Evolutionary conservation across 2,113 vertebrate genomes (phyloP).

Genomic region (Crotophaga sulcirostris): DNA sequence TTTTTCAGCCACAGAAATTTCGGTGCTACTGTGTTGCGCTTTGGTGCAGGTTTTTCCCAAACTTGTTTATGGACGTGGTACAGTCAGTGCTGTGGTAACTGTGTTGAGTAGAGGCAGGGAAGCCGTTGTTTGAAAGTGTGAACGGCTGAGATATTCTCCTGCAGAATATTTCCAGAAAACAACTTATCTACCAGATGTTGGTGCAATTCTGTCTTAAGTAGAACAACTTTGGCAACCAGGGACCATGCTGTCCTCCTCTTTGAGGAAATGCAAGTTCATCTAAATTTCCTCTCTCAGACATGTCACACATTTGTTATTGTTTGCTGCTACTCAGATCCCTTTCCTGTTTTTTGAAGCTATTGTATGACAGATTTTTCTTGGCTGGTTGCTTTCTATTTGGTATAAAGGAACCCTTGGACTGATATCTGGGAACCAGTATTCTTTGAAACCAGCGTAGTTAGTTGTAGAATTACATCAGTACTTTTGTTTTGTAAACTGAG

Average conservation of each 20-base stretch:
- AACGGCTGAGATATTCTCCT: neutral
- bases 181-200: neutral
- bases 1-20: neutral
- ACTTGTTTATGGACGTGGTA: neutral
- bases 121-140: neutral
- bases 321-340: slow-evolving; percentile 54
- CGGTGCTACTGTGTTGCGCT: neutral
- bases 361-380: slow-evolving; percentile 67
- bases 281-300: slow-evolving; percentile 65
- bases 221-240: neutral
- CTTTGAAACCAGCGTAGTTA: neutral
- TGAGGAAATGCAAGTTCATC: slow-evolving; percentile 67
- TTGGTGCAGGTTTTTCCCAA: neutral
- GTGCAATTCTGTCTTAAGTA: slow-evolving; percentile 22
- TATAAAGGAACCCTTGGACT: neutral
- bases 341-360: slow-evolving; percentile 71
- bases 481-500: neutral
- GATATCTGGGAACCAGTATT: neutral
- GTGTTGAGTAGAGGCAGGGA: neutral
- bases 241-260: slow-evolving; percentile 26
- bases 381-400: slow-evolving; percentile 53
- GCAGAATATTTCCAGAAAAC: slow-evolving; percentile 3
- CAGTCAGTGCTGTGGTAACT: neutral
- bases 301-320: slow-evolving; percentile 62
- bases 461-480: neutral